phyloP scores from a whole-genome alignment of 2,113 vertebrate species.

The Corydoras sp. region DNA sequence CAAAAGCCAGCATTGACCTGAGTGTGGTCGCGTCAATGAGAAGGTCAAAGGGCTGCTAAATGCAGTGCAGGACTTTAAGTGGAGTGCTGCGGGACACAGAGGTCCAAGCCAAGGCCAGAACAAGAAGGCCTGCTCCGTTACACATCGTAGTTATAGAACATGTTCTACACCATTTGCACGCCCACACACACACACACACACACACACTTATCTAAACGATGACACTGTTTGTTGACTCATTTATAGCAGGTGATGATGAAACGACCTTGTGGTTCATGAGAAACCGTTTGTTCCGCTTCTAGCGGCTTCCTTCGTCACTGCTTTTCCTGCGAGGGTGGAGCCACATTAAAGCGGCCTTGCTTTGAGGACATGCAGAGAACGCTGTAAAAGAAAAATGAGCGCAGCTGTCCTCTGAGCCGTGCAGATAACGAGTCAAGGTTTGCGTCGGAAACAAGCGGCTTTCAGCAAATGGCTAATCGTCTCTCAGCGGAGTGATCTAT shows the following conservation, averaged over 20 bases:
- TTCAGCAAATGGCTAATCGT: conserved; percentile 7
- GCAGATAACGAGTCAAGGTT: conserved; percentile 1
- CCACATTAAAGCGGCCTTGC: neutral
- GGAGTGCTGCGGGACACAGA: neutral
- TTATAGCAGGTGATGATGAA: neutral
- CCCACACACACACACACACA: too few relatives aligned
- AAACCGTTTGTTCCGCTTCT: neutral
- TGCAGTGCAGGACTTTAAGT: neutral
- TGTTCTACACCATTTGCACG: neutral
- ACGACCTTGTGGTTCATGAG: conserved; percentile 1
- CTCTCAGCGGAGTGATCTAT: conserved; percentile 6
- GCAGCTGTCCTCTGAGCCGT: conserved; percentile 5
- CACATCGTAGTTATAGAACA: neutral
- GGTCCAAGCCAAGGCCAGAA: conserved; percentile 5
- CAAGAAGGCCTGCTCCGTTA: neutral
- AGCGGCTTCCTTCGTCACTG: conserved; percentile 12
- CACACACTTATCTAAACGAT: too few relatives aligned
- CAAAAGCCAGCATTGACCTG: conserved; percentile 1
- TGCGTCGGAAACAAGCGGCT: neutral
- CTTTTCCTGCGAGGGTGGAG: conserved; percentile 22
- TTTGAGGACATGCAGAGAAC: conserved; percentile 2
- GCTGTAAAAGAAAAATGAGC: conserved; percentile 3
- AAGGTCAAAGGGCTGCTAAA: conserved; percentile 5
- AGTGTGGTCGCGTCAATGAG: neutral
- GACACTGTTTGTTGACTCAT: neutral